Conservation (phyloP, 2,888 invertebrate genomes). For the Idaea aversata region DNA sequence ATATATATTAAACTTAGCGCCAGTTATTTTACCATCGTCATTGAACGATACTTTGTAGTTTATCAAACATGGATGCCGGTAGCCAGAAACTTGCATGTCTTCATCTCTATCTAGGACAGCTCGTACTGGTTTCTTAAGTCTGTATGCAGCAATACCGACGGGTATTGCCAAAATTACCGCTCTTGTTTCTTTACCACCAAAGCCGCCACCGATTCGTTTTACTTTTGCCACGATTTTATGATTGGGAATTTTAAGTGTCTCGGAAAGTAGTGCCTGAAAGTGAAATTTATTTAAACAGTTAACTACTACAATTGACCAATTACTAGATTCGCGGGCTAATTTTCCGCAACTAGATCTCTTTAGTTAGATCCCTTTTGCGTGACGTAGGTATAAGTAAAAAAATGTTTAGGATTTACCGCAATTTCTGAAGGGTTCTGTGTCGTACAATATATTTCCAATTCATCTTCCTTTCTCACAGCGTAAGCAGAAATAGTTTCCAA, state of each 20-base stretch:
- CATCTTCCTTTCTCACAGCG: constrained; percentile 87
- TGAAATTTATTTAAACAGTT: constrained; percentile 11
- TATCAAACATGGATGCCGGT: constrained; percentile 88
- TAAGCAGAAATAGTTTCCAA: constrained; percentile 87
- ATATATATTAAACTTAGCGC: constrained; percentile 82
- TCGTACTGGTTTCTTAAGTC: constrained; percentile 85
- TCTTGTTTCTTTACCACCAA: constrained; percentile 93
- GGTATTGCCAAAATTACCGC: constrained; percentile 81
- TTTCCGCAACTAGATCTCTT: too few species aligned
- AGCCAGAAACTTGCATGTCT: constrained; percentile 90
- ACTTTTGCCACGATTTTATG: constrained; percentile 85
- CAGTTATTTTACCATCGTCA: constrained; percentile 84
- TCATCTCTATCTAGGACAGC: constrained; percentile 91
- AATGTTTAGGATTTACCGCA: constrained; percentile 68
- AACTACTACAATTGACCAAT: constrained; percentile 2
- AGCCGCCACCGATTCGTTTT: constrained; percentile 92
- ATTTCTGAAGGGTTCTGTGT: constrained; percentile 90
- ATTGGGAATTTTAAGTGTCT: constrained; percentile 82
- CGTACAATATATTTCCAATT: constrained; percentile 90
- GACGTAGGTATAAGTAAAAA: constrained; percentile 48
- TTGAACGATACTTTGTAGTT: constrained; percentile 88
- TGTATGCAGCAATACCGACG: constrained; percentile 87
- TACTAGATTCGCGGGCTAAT: too few species aligned
- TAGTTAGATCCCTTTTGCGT: too few species aligned
- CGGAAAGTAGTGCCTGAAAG: constrained; percentile 81